Evolutionary conservation across 2,797 vertebrate genomes (phyloP).

Genomic region (Balearica regulorum): DNA sequence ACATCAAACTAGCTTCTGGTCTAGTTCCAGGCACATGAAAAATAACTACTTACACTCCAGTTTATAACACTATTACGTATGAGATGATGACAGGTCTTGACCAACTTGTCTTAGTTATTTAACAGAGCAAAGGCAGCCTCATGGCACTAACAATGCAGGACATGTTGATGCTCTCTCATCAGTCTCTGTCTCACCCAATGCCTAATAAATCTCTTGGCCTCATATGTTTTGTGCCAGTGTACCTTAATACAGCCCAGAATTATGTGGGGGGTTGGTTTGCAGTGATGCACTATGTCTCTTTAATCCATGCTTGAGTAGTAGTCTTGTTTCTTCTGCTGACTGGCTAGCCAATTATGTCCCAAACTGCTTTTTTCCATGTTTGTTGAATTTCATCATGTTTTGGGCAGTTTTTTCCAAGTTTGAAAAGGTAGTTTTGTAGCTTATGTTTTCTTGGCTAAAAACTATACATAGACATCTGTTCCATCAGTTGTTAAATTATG

Average conservation of each 20-base stretch:
- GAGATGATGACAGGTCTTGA: not conserved
- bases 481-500: not conserved
- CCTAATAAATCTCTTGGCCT: not conserved
- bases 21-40: not conserved
- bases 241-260: not conserved
- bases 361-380: not conserved
- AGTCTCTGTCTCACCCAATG: not conserved
- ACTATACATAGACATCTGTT: not conserved
- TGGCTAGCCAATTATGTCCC: not conserved
- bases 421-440: not conserved
- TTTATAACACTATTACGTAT: not conserved
- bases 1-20: not conserved
- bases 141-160: rapidly evolving
- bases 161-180: not conserved
- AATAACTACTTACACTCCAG: not conserved
- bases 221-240: not conserved
- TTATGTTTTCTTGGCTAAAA: not conserved
- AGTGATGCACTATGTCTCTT: rapidly evolving
- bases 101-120: not conserved
- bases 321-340: not conserved
- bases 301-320: no score
- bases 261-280: rapidly evolving
- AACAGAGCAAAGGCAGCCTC: not conserved
- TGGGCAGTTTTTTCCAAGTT: not conserved
- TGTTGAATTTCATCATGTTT: not conserved